Base-by-base conservation (phyloP, 2,888 invertebrate species). In the Dasypolia templi region DNA sequence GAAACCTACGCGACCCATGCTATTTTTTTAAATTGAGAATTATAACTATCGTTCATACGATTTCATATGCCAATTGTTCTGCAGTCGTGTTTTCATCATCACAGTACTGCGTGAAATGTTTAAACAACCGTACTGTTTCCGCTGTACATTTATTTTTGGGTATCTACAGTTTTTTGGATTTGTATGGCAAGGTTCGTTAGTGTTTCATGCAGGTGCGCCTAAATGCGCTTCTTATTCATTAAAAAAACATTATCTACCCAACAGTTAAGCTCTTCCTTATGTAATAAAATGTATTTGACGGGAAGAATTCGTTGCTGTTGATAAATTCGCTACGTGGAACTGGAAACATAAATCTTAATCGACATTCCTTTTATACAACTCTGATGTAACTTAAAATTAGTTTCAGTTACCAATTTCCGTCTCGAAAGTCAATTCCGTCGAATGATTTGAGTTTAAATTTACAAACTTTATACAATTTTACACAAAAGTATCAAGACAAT, bases 401-500 rank as follows among this genome's bases (percentile, higher is more conserved):
- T 86, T 89, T 84, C 67, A 79, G 87, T 88, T 84, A 84, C 83
- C 86, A 80, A 86, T 81, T 86, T 84, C 85, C 82, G 73, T 83
- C 85, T 82, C 81, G 75, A 88, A 89, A 90, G 85, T 89, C 89
- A 85, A 89, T 88, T 90, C 72, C 82, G 70, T 77, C 73, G 74
- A 83, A 86, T 87, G 80, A 90, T 87, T 88, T 76, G 78, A 87
- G 85, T 89, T 88, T 74, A 78, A 86, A 88, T 89, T 88, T 88
- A 86, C 80, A 81, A 89, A 91, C 83, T 91, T 90, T 85, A 82
- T 83, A 83, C 79, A 88, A 90, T 90, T 90, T 90, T 83, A 88
- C 81, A 87, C 87, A 86, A 87, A 89, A 84, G 88, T 87, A 89
- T 90, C 87, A 89, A 88, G 89, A 89, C 87, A 87, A 86, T 86